Conservation (phyloP, 2,113 vertebrate species). For the Callipepla californica region DNA sequence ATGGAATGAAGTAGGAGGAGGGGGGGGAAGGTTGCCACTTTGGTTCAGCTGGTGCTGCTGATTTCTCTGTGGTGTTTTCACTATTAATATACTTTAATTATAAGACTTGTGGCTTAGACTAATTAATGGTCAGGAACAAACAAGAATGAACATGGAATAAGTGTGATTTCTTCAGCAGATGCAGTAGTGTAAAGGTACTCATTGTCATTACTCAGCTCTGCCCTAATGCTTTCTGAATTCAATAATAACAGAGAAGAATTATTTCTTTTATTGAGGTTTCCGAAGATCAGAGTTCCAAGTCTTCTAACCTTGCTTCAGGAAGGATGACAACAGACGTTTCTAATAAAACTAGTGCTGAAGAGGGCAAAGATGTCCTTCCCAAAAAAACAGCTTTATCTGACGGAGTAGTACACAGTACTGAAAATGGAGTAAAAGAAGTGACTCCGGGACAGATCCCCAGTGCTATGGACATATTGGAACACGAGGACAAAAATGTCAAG, state of each 20-base stretch:
- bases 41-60: not conserved
- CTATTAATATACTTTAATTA: not conserved
- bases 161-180: not conserved
- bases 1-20: not conserved
- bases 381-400: slow-evolving; percentile 84
- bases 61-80: not conserved
- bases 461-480: slow-evolving; percentile 76
- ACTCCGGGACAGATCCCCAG: slow-evolving; percentile 70
- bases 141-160: not conserved
- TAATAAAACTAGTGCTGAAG: slow-evolving; percentile 87
- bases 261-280: slow-evolving; percentile 66
- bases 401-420: slow-evolving; percentile 65
- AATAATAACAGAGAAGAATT: not conserved
- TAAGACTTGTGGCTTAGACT: not conserved
- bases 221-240: not conserved
- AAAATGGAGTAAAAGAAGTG: slow-evolving; percentile 78
- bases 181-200: not conserved
- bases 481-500: slow-evolving; percentile 68
- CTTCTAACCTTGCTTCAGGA: slow-evolving; percentile 42
- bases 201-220: not conserved
- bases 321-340: slow-evolving; percentile 91
- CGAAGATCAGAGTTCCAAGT: slow-evolving; percentile 67
- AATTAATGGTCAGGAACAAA: not conserved
- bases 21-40: not conserved
- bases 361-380: slow-evolving; percentile 84